Conservation (phyloP, 2,888 invertebrate genomes). For the Ceramica pisi region DNA sequence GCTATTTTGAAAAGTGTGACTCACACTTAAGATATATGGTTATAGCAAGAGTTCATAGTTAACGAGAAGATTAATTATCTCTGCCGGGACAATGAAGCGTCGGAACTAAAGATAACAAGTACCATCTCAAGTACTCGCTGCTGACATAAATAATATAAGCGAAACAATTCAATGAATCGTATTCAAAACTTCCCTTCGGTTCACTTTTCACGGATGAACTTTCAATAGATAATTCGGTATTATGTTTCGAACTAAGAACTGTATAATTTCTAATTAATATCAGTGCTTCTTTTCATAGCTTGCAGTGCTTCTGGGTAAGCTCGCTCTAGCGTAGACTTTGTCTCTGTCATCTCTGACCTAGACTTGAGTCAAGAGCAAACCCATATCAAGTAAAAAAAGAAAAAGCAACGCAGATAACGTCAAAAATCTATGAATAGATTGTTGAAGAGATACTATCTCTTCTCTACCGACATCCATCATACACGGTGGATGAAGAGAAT, state of each 20-base stretch:
- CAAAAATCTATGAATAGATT: background rate
- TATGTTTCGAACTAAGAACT: background rate
- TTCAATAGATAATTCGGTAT: constrained; percentile 42
- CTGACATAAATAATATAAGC: constrained; percentile 67
- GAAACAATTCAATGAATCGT: constrained; percentile 67
- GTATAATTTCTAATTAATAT: background rate
- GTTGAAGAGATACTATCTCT: background rate
- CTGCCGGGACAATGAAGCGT: constrained; percentile 69
- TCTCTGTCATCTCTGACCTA: too few relatives aligned
- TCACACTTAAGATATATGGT: constrained; percentile 51
- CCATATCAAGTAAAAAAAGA: too few relatives aligned
- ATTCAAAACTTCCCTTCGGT: constrained; percentile 43
- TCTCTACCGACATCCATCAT: background rate
- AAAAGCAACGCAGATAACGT: background rate
- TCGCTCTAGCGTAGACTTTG: too few relatives aligned
- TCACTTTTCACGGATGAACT: constrained; percentile 55
- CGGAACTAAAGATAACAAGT: constrained; percentile 74
- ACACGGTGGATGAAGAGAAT: constrained; percentile 6
- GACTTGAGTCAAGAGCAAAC: too few relatives aligned
- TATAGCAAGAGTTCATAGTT: constrained; percentile 60
- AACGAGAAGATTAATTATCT: constrained; percentile 70
- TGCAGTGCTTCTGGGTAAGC: too few relatives aligned
- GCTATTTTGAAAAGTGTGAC: constrained; percentile 46
- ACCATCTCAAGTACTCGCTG: constrained; percentile 70
- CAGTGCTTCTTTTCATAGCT: constrained; percentile 4